These are phyloP conservation scores for Bufotes viridis DNA, from an alignment of 2,797 vertebrate species.

Conservation along the genomic window DNA sequence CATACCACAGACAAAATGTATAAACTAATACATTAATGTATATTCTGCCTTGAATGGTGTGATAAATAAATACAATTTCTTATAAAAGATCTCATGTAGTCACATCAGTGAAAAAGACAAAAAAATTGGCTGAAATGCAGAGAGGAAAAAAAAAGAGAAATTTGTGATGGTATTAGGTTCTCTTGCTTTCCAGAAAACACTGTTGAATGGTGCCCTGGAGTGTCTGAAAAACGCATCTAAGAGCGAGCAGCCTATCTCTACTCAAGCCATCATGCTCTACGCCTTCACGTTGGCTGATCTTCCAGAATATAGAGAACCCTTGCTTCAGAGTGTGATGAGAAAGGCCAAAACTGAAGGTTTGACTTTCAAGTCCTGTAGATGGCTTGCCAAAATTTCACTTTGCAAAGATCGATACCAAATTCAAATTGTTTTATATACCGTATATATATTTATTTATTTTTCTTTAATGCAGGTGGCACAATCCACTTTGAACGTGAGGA, in stretches of 20 bases:
- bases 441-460: background rate
- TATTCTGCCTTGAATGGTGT: too few species aligned
- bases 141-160: too few species aligned
- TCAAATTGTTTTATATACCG: background rate
- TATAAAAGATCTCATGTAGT: too few species aligned
- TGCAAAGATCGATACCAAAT: background rate
- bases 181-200: background rate
- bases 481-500: conserved; percentile 25
- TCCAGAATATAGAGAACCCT: conserved; percentile 47
- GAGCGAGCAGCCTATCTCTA: conserved; percentile 60
- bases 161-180: background rate
- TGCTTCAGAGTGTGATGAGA: conserved; percentile 10
- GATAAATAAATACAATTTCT: too few species aligned
- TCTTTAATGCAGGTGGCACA: conserved; percentile 3
- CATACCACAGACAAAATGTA: too few species aligned
- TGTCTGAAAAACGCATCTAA: conserved; percentile 65
- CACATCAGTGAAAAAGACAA: too few species aligned
- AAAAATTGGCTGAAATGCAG: too few species aligned
- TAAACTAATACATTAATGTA: too few species aligned
- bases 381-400: background rate
- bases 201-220: conserved; percentile 61
- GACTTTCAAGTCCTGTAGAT: background rate
- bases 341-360: background rate
- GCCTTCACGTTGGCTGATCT: conserved; percentile 69
- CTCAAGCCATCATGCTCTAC: conserved; percentile 68